Percentiles rank a stretch among this genome's conserved stretches.
phyloP scores from a whole-genome alignment of 2,888 invertebrate genomes.

The Melikaiella ostensackeni region DNA sequence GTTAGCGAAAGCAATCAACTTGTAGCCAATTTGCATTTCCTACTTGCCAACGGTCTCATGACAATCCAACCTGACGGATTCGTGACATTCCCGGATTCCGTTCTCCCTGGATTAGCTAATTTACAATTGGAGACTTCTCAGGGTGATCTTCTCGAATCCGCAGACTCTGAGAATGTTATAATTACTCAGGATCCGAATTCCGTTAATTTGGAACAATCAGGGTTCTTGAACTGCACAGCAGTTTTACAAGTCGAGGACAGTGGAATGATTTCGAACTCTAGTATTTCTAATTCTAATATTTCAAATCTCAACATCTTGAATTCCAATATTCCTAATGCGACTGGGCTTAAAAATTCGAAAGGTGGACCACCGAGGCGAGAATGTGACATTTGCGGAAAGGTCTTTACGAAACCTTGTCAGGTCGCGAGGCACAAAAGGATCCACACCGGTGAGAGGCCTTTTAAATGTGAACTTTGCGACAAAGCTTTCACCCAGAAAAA shows the following conservation, averaged over 20 bases:
- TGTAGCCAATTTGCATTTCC: conserved; percentile 69
- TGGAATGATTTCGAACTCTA: background rate
- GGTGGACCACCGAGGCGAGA: conserved; percentile 58
- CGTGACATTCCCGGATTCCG: conserved; percentile 10
- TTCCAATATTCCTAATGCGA: conserved; percentile 10
- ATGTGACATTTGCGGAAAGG: conserved; percentile 78
- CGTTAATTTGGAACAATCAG: conserved; percentile 22
- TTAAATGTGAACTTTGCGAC: conserved; percentile 80
- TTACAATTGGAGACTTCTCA: background rate
- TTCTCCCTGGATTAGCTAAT: conserved; percentile 36
- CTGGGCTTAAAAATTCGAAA: conserved; percentile 1
- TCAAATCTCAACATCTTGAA: background rate
- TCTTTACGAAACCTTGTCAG: conserved; percentile 79
- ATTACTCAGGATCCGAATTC: conserved; percentile 13
- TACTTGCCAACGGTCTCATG: conserved; percentile 69
- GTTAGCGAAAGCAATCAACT: conserved; percentile 69
- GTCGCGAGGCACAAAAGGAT: conserved; percentile 79
- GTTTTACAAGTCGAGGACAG: background rate
- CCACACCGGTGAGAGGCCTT: conserved; percentile 81
- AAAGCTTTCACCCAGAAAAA: conserved; percentile 82
- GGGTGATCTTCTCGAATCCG: background rate
- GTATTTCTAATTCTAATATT: conserved; percentile 9
- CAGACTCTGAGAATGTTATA: conserved; percentile 7
- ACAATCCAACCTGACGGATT: conserved; percentile 70
- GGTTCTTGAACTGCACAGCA: conserved; percentile 1